Evolutionary conservation across 2,113 vertebrate genomes (phyloP), one percentile per base, ranked within the genome.

Genomic region (Turnix velox): DNA sequence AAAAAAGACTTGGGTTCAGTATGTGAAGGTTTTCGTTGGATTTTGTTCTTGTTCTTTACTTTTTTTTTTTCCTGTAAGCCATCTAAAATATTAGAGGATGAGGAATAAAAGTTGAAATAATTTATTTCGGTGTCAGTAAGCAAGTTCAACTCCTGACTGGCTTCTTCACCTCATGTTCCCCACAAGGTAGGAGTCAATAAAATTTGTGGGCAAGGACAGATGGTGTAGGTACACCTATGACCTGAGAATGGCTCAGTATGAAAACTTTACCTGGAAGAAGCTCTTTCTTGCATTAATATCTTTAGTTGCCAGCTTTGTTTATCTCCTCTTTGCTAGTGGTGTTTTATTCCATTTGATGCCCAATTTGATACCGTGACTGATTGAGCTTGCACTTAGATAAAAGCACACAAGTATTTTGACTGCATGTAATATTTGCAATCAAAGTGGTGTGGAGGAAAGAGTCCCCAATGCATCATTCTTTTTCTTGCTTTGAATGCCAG

Each of bases 131-230:
- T 46, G 68, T 20, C 20, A 49, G 37, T 55, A 42, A 63, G 20
- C 6, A 28, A 57, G 22, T 28, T 69, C 35, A 51, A 15, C 6
- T 9, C 22, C 18, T 57, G 40, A 5, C 31, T 35, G 54, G 10
- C 28, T 78, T 81, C 23, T 40, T 58, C 45, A 23, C 48, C 16
- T 37, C 17, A 2, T 15, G n/a, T 23, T 28, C 52, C 20, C 15
- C 18, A 45, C 0, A 0, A 49, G 39, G 37, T 12, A 28, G 17
- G 30, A 48, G 30, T 69, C 30, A 45, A 15, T 39, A n/a, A 71
- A 40, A 57, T 3, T 0, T 18, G 37, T 39, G 68, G 20, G 37
- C 37, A 16, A 66, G 28, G 55, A 40, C 28, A 37, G 0, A 0
- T 4, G 24, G 33, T 2, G 5, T 5, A 31, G 42, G 31, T 23